Evolutionary conservation across 2,113 vertebrate species (phyloP).

Genomic region (Lagopus muta): DNA sequence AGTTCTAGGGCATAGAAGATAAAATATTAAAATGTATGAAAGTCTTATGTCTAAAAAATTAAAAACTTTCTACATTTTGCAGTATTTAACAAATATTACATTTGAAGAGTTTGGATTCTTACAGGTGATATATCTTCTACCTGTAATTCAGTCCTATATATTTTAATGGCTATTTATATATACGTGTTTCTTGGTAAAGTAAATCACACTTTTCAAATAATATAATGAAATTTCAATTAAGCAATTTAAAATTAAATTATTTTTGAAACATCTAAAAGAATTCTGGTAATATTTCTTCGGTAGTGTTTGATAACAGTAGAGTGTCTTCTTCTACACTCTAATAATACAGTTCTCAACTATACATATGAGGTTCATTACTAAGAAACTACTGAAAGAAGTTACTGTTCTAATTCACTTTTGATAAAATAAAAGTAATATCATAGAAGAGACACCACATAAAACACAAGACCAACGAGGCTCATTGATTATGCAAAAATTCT

Average conservation of each 20-base stretch:
- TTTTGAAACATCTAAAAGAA: not conserved
- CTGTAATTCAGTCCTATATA: not conserved
- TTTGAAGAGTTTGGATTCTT: not conserved
- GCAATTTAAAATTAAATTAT: not conserved
- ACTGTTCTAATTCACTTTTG: not conserved
- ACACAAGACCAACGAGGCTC: not conserved
- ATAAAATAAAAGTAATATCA: not conserved
- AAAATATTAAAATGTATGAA: slow-evolving; percentile 44
- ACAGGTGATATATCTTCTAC: not conserved
- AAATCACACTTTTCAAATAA: not conserved
- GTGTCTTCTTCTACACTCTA: not conserved
- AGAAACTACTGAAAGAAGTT: not conserved
- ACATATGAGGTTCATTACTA: not conserved
- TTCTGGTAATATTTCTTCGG: not conserved
- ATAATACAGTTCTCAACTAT: not conserved
- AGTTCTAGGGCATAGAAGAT: slow-evolving; percentile 22
- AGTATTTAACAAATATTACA: not conserved
- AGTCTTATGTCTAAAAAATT: slow-evolving; percentile 5
- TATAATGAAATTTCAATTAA: not conserved
- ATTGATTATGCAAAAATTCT: not conserved
- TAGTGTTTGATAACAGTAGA: not conserved
- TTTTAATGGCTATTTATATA: not conserved
- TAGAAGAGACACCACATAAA: not conserved
- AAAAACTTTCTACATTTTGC: not conserved
- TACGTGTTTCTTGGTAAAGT: not conserved